A percentile compares a stretch with the other conserved stretches of the same genome.
These are phyloP conservation scores for Papilio aristodemus DNA, from an alignment of 1,140 invertebrate species.

Conservation along the genomic window DNA sequence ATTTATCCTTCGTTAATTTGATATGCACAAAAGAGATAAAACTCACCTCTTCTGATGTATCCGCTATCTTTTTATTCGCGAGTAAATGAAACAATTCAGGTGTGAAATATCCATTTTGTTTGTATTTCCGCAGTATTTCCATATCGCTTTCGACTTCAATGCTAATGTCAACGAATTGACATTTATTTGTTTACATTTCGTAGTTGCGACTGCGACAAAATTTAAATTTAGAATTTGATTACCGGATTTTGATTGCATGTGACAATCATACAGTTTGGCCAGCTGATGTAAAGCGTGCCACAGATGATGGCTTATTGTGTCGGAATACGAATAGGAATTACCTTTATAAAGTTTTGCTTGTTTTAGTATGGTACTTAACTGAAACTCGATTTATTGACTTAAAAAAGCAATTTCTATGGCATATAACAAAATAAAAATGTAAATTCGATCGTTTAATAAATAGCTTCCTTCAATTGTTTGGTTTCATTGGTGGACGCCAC, in stretches of 20 bases:
- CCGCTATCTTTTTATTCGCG: constrained; percentile 55
- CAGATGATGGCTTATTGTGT: neutral
- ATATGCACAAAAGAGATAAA: neutral
- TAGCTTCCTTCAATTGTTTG: no score
- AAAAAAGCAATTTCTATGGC: no score
- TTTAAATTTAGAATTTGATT: constrained; percentile 25
- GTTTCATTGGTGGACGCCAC: no score
- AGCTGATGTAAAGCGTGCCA: neutral
- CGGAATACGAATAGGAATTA: neutral
- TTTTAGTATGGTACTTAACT: no score
- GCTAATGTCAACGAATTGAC: constrained; percentile 23
- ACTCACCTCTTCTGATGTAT: constrained; percentile 52
- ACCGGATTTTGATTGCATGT: neutral
- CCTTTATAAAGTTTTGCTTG: no score
- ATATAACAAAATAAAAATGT: no score
- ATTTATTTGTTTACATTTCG: constrained; percentile 42
- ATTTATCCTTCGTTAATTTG: neutral
- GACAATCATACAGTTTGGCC: neutral
- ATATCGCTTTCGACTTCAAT: constrained; percentile 40
- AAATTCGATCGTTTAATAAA: no score
- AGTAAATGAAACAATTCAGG: constrained; percentile 66
- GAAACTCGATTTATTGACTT: no score
- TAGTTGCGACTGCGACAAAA: constrained; percentile 35
- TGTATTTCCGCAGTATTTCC: constrained; percentile 70
- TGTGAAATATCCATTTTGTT: constrained; percentile 74